Base-by-base conservation (phyloP, 2,113 vertebrate species). In the Bagarius yarrelli region DNA sequence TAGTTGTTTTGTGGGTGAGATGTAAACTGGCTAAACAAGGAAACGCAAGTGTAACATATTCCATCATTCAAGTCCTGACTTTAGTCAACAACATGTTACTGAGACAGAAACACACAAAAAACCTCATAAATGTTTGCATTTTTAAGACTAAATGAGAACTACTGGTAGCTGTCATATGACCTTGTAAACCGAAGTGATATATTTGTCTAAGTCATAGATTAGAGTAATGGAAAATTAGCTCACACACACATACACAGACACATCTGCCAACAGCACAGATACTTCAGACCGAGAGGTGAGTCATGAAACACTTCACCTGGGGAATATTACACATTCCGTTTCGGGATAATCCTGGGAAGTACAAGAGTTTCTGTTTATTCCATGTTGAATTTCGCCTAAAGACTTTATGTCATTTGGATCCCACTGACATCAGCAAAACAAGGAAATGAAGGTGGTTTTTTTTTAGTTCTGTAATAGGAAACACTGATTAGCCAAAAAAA, bases 21-120 rank as follows among this genome's bases (percentile, higher is more conserved):
- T 74, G 30, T 11, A 36, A 88, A 89, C 90, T 87, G 83, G 89
- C 83, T 81, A 32, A 69, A 88, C 90, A 36, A 76, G 89, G 83
- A 88, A 80, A 75, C 81, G 85, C 27, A 27, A 79, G 84, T 40
- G 40, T 5, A 83, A 86, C 86, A 44, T 27, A 47, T 69, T 21
- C n/a, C 66, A 47, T 21, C 23, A 69, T 3, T 55, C 53, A 40
- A 40, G 3, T 40, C 36, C n/a, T n/a, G n/a, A n/a, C n/a, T n/a
- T n/a, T n/a, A n/a, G n/a, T n/a, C n/a, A n/a, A n/a, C n/a, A n/a
- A n/a, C n/a, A n/a, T n/a, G n/a, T n/a, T n/a, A n/a, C n/a, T n/a
- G n/a, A 4, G n/a, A 44, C 59, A 23, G 23, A 59, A 44, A 36
- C 8, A 19, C 19, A 16, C 1, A 52, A 53, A 12, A n/a, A n/a